These are phyloP conservation scores for Hipposideros armiger DNA, from an alignment of 2,113 vertebrate species.

Conservation along the genomic window DNA sequence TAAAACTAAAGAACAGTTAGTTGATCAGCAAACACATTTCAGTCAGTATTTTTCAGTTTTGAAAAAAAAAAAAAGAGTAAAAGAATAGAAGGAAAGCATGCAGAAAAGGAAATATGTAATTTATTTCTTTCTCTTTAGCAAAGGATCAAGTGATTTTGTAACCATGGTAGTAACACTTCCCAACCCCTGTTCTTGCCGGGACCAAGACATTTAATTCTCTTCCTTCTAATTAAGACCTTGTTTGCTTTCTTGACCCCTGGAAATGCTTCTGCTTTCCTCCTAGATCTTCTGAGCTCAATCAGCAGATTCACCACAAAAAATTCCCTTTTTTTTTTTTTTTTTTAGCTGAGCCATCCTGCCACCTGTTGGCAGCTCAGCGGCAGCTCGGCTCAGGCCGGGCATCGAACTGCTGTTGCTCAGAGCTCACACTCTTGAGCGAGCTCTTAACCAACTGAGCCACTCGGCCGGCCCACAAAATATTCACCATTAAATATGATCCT, in stretches of 20 bases:
- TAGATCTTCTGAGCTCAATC: not conserved
- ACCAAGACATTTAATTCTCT: not conserved
- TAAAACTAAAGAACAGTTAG: not conserved
- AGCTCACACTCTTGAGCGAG: too few species aligned
- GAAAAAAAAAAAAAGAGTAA: too few species aligned
- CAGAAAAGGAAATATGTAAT: not conserved
- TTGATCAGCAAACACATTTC: not conserved
- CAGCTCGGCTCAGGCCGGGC: too few species aligned
- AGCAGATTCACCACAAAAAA: not conserved
- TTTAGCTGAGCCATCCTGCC: too few species aligned
- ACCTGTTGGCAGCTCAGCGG: too few species aligned
- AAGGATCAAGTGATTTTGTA: not conserved
- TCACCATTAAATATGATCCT: not conserved
- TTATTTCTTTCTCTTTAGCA: not conserved
- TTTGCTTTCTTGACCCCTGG: not conserved
- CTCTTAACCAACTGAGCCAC: too few species aligned
- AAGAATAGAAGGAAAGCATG: not conserved
- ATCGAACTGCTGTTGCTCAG: too few species aligned
- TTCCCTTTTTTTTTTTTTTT: not conserved
- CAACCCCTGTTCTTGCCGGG: not conserved
- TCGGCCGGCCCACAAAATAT: not conserved
- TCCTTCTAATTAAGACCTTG: not conserved
- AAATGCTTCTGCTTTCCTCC: not conserved
- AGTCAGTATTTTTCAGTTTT: not conserved
- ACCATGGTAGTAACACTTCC: not conserved